Evolutionary conservation across 2,888 invertebrate species (phyloP).

Genomic region (Drosophila anomalata): DNA sequence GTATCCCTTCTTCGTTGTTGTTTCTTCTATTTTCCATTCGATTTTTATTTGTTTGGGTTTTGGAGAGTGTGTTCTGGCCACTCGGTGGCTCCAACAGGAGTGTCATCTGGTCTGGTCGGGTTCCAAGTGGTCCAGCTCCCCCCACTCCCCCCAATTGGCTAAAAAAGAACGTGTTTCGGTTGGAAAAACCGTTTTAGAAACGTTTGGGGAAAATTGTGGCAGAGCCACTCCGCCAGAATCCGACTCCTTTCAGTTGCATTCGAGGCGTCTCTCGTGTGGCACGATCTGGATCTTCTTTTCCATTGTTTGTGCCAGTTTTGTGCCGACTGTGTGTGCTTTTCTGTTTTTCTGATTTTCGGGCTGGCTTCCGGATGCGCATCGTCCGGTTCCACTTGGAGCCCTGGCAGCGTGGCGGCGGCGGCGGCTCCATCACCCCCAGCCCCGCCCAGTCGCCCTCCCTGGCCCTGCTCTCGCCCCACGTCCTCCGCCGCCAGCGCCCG

Average conservation of each 20-base stretch:
- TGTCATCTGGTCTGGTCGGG: slow-evolving; percentile 38
- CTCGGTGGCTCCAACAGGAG: slow-evolving; percentile 19
- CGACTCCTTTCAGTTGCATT: slow-evolving; percentile 77
- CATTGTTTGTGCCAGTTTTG: background rate
- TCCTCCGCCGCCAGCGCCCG: slow-evolving; percentile 83
- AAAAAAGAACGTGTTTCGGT: slow-evolving; percentile 42
- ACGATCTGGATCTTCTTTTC: background rate
- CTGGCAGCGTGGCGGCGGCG: slow-evolving; percentile 81
- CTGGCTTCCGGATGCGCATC: slow-evolving; percentile 79
- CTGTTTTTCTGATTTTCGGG: slow-evolving; percentile 3
- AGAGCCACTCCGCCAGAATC: slow-evolving; percentile 22
- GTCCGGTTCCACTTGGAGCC: slow-evolving; percentile 84
- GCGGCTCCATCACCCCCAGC: slow-evolving; percentile 78
- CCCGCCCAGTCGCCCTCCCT: slow-evolving; percentile 82
- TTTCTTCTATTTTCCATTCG: background rate
- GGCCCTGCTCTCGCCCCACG: slow-evolving; percentile 80
- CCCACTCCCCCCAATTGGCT: slow-evolving; percentile 1
- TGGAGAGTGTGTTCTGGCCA: slow-evolving; percentile 28
- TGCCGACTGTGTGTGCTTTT: slow-evolving; percentile 20
- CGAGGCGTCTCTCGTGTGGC: slow-evolving; percentile 53
- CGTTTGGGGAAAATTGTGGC: slow-evolving; percentile 60
- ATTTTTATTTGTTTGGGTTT: slow-evolving; percentile 3
- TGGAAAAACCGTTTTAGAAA: slow-evolving; percentile 31
- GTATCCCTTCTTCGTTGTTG: background rate
- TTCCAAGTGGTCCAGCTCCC: slow-evolving; percentile 14